These are phyloP conservation scores for Neocrepidodera transversa DNA, from an alignment of 2,888 invertebrate species.

Conservation along the genomic window DNA sequence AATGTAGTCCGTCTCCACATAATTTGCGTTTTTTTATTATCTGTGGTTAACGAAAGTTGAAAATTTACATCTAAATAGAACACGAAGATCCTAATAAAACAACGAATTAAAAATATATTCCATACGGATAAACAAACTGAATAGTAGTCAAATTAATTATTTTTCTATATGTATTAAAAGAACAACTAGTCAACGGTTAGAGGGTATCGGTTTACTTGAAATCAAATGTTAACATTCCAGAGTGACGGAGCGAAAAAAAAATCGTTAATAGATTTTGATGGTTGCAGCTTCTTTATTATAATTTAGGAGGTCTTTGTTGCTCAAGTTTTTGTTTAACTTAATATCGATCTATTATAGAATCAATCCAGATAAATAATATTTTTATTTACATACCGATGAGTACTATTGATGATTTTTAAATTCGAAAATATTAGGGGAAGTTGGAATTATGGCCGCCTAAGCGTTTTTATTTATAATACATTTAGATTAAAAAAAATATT, in stretches of 20 bases:
- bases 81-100: no score
- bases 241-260: slow-evolving; percentile 58
- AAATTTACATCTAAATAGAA: background rate
- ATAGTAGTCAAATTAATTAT: slow-evolving; percentile 51
- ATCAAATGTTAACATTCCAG: slow-evolving; percentile 59
- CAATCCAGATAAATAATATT: no score
- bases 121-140: slow-evolving; percentile 49
- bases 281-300: slow-evolving; percentile 56
- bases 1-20: no score
- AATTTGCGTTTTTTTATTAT: no score
- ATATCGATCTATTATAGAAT: no score
- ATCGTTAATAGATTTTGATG: slow-evolving; percentile 57
- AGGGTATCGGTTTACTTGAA: slow-evolving; percentile 55
- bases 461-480: no score
- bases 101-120: slow-evolving; percentile 31
- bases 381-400: no score
- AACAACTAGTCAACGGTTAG: background rate
- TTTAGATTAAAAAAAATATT: no score
- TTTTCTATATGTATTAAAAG: slow-evolving; percentile 27
- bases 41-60: background rate
- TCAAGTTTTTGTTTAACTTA: no score
- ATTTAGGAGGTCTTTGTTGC: slow-evolving; percentile 53
- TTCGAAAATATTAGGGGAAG: no score
- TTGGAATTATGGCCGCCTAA: no score
- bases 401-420: no score